phyloP scores from a whole-genome alignment of 2,797 vertebrate genomes.

The Pelobates cultripes region DNA sequence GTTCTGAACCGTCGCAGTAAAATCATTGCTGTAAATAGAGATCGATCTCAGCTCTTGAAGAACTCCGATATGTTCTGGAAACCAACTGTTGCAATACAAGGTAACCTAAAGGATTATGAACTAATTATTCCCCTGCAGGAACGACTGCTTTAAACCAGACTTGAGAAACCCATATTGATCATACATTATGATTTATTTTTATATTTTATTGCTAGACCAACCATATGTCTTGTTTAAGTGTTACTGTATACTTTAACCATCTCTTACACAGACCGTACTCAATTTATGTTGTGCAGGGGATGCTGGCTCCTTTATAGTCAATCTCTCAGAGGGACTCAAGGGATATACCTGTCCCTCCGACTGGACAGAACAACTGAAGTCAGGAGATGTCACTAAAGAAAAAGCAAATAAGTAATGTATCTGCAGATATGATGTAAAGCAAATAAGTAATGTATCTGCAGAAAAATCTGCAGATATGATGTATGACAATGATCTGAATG shows the following conservation, averaged over 20 bases:
- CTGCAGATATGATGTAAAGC: too few relatives aligned
- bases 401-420: slow-evolving; percentile 75
- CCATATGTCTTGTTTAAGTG: too few relatives aligned
- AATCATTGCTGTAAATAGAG: slow-evolving; percentile 87
- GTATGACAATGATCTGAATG: too few relatives aligned
- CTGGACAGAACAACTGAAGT: slow-evolving; percentile 81
- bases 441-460: too few relatives aligned
- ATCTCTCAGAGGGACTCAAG: slow-evolving; percentile 77
- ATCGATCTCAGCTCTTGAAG: slow-evolving; percentile 83
- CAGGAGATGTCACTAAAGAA: slow-evolving; percentile 80
- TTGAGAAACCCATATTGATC: too few relatives aligned
- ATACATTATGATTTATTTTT: too few relatives aligned
- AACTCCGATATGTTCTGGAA: slow-evolving; percentile 94
- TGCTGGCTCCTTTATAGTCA: slow-evolving; percentile 81
- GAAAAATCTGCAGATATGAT: too few relatives aligned
- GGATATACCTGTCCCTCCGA: slow-evolving; percentile 81
- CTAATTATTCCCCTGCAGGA: too few relatives aligned
- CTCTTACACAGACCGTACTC: not conserved
- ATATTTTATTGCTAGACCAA: too few relatives aligned
- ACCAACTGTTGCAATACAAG: slow-evolving; percentile 84
- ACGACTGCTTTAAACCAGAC: too few relatives aligned
- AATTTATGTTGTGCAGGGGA: slow-evolving; percentile 74
- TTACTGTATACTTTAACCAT: not conserved
- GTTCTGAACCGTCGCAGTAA: slow-evolving; percentile 81
- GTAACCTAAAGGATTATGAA: slow-evolving; percentile 61